Percentiles rank a stretch among this genome's conserved stretches.
These are phyloP conservation scores for Apomyelois bistriatella DNA, from an alignment of 2,888 invertebrate genomes.

Conservation along the genomic window DNA sequence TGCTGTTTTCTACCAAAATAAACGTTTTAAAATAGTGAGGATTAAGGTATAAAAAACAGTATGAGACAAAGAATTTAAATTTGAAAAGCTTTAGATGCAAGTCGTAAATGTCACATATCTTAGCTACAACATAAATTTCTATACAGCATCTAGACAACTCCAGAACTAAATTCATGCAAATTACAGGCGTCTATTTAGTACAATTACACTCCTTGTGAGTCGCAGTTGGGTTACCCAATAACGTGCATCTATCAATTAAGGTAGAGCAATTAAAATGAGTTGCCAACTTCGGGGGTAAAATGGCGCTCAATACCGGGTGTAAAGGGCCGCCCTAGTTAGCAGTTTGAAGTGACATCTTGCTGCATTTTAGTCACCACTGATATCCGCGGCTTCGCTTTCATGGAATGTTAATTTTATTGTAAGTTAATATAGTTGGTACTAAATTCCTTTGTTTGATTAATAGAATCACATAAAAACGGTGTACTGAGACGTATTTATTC, in stretches of 20 bases:
- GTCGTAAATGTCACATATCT: no score
- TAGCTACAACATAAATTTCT: neutral
- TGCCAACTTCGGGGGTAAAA: constrained; percentile 14
- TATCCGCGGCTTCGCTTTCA: no score
- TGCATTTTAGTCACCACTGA: neutral
- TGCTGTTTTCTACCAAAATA: neutral
- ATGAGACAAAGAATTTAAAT: no score
- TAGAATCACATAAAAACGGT: no score
- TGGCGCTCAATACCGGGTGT: neutral
- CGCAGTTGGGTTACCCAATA: constrained; percentile 5
- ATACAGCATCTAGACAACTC: neutral
- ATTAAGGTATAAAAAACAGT: no score
- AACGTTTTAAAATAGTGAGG: neutral
- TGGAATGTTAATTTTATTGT: no score
- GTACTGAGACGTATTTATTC: no score
- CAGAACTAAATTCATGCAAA: neutral
- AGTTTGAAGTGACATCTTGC: constrained; percentile 5
- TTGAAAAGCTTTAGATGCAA: no score
- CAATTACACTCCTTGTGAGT: constrained; percentile 5
- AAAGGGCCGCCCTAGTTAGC: constrained; percentile 2
- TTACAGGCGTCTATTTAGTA: constrained; percentile 11
- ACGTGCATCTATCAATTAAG: constrained; percentile 20
- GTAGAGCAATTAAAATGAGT: constrained; percentile 18
- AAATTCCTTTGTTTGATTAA: no score
- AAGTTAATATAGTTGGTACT: no score